A percentile compares a stretch with the other conserved stretches of the same genome.
Conservation (phyloP, 2,888 invertebrate genomes). For the Parasteatoda lunata region DNA sequence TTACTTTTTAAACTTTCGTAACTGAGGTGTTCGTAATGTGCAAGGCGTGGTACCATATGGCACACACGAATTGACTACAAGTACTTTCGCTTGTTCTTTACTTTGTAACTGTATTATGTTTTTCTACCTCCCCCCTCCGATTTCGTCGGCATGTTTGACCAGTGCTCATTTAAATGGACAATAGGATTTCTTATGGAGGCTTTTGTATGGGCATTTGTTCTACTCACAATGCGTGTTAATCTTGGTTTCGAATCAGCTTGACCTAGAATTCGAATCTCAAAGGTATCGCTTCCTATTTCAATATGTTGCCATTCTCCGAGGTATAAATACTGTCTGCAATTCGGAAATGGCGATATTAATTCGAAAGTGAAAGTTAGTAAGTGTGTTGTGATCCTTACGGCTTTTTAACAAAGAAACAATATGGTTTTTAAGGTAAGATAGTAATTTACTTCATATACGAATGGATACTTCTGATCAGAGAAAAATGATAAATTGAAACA, state of each 20-base stretch:
- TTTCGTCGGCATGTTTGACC: constrained; percentile 59
- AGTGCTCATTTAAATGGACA: constrained; percentile 55
- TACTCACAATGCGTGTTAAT: constrained; percentile 48
- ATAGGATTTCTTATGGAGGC: constrained; percentile 47
- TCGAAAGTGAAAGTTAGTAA: constrained; percentile 12
- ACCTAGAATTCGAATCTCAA: constrained; percentile 61
- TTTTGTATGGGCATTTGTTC: constrained; percentile 64
- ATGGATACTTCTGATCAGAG: no score
- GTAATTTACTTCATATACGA: no score
- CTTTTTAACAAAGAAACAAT: no score
- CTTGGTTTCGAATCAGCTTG: constrained; percentile 56
- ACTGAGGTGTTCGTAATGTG: constrained; percentile 15
- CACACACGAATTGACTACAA: constrained; percentile 6
- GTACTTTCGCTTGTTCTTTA: constrained; percentile 30
- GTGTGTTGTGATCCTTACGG: not conserved
- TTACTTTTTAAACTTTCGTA: constrained; percentile 27
- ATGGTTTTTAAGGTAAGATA: no score
- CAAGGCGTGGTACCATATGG: constrained; percentile 47
- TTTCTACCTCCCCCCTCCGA: constrained; percentile 27
- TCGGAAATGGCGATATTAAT: constrained; percentile 24
- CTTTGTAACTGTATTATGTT: not conserved
- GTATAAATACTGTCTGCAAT: constrained; percentile 56
- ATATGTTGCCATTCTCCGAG: constrained; percentile 42
- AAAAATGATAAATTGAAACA: no score
- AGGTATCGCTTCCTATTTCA: constrained; percentile 58